phyloP scores from a whole-genome alignment of 2,797 vertebrate genomes.

The Peromyscus melanophrys region DNA sequence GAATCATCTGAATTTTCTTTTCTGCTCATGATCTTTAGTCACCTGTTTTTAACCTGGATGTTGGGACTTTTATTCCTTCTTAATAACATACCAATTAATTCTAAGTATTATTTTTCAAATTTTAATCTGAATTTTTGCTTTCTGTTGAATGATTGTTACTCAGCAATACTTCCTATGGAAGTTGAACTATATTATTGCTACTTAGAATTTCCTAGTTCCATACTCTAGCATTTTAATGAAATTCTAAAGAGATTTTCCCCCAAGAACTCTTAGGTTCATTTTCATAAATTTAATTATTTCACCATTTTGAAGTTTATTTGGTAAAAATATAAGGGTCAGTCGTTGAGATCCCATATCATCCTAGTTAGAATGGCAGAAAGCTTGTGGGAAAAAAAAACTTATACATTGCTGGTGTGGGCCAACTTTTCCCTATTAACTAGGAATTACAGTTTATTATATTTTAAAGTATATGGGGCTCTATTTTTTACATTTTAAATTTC shows the following conservation, averaged over 20 bases:
- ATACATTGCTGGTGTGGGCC: not conserved
- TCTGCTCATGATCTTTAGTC: not conserved
- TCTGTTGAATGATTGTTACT: not conserved
- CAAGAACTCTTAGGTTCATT: not conserved
- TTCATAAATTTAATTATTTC: constrained; percentile 28
- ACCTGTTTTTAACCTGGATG: not conserved
- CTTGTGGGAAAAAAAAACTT: not conserved
- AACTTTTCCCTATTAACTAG: not conserved
- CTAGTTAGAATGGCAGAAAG: not conserved
- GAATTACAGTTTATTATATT: not conserved
- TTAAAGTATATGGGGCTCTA: not conserved
- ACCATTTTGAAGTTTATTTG: not conserved
- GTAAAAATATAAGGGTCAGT: not conserved
- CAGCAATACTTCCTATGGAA: not conserved
- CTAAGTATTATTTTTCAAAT: not conserved
- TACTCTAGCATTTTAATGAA: not conserved
- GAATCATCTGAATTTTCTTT: constrained; percentile 27
- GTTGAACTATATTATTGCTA: not conserved
- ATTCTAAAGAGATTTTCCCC: not conserved
- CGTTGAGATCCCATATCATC: not conserved
- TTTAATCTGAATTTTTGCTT: not conserved
- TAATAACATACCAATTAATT: not conserved
- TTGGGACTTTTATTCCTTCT: not conserved
- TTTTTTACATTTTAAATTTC: constrained; percentile 11
- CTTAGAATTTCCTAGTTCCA: not conserved